These are phyloP conservation scores for Scyliorhinus canicula DNA, from an alignment of 2,797 vertebrate species.

Conservation along the genomic window DNA sequence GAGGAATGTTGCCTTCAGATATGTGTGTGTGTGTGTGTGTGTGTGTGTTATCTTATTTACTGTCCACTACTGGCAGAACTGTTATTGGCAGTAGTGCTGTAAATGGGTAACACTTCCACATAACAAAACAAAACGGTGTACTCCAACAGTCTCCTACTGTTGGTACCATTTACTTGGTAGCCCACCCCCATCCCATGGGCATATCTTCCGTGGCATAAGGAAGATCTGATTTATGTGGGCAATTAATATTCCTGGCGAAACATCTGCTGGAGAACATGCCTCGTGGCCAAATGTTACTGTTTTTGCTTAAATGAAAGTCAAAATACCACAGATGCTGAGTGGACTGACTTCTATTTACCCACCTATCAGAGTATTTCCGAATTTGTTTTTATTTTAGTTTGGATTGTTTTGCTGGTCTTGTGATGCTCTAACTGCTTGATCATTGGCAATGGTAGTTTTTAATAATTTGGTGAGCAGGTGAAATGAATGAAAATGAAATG, in stretches of 20 bases:
- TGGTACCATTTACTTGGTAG: neutral
- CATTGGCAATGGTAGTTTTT: neutral
- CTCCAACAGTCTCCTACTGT: neutral
- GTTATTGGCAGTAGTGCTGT: neutral
- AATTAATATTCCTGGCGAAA: neutral
- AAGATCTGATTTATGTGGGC: neutral
- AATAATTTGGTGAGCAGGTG: neutral
- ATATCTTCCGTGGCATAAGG: neutral
- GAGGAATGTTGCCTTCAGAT: neutral
- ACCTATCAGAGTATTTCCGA: neutral
- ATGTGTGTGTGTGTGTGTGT: neutral
- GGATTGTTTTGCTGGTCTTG: neutral
- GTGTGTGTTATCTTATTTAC: neutral
- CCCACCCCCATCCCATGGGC: neutral
- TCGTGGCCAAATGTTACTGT: neutral
- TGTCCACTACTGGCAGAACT: neutral
- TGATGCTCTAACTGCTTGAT: neutral
- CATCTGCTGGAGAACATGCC: neutral
- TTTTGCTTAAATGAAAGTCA: neutral
- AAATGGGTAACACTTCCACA: neutral
- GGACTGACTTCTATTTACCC: neutral
- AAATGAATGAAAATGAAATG: no score
- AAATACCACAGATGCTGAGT: neutral
- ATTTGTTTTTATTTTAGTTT: neutral
- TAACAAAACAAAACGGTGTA: neutral